Base-by-base conservation (phyloP, 2,797 vertebrate genomes). In the Botia kubotai region DNA sequence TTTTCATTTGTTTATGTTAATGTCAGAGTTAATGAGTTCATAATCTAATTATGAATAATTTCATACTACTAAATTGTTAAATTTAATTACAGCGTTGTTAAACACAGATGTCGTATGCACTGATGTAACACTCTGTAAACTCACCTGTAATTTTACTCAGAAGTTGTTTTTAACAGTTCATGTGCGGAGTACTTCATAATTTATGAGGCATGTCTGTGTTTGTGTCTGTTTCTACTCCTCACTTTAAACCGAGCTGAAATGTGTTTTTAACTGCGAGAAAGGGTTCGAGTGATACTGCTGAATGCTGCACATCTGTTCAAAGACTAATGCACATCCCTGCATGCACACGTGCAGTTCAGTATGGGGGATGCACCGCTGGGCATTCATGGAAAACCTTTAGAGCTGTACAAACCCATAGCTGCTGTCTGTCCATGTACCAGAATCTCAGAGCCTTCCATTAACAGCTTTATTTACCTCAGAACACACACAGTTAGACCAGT, bases 381-480 rank as follows among this genome's bases (percentile, higher is more conserved):
- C 1, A 2, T 12, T 75, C 63, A 63, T 75, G 57, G 72, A 75
- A 63, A 75, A 75, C 43, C 72, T 29, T 50, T 74, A 63, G 72
- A 62, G 57, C 26, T 63, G 58, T 62, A 19, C 72, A 75, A 75
- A 50, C 43, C 39, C 46, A 48, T 63, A 75, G 57, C 58, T 63
- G 57, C 46, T 75, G 43, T 29, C 16, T 62, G 58, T 75, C 57
- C 50, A 19, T 3, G 26, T 33, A 63, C 72, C 33, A 33, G 19
- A 75, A 43, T 63, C 71, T 23, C 55, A 46, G 55, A 43, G 23
- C 57, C 72, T 50, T 75, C 72, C 39, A 75, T 63, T 75, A 75
- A 63, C 58, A 23, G 21, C 72, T 63, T 62, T 63, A 75, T 75
- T 75, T 75, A 75, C 33, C 3, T 33, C 3, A 33, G 3, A 33